A percentile compares a stretch with the other conserved stretches of the same genome.
Evolutionary conservation across 2,797 vertebrate species (phyloP).

Genomic region (Garrulus glandarius): DNA sequence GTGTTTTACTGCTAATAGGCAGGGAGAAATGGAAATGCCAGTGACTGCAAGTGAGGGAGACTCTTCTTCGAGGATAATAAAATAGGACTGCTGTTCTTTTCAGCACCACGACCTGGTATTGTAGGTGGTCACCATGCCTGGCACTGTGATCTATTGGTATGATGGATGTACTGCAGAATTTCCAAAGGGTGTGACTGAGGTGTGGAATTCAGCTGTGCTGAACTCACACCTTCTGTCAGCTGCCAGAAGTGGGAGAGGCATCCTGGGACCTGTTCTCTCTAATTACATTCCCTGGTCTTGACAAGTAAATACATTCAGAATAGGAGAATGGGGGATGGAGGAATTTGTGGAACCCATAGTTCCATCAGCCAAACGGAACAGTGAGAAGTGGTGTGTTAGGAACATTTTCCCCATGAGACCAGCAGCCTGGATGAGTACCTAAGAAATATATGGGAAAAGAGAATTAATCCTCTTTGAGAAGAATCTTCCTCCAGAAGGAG

Average conservation of each 20-base stretch:
- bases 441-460: not conserved
- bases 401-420: not conserved
- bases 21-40: not conserved
- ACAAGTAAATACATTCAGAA: constrained; percentile 18
- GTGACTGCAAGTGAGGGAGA: not conserved
- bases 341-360: not conserved
- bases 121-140: not conserved
- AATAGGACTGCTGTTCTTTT: not conserved
- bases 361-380: not conserved
- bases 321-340: not conserved
- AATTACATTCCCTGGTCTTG: constrained; percentile 44
- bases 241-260: constrained; percentile 38
- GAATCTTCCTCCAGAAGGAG: not conserved
- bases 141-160: not conserved
- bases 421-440: not conserved
- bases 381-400: not conserved
- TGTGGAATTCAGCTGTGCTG: constrained; percentile 37
- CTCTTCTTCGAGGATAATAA: not conserved
- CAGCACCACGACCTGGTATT: not conserved
- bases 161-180: not conserved
- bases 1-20: not conserved
- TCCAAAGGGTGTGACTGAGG: constrained; percentile 21
- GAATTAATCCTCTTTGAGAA: not conserved
- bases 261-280: constrained; percentile 42
- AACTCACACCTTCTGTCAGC: constrained; percentile 35